These are phyloP conservation scores for Hoplias malabaricus DNA, from an alignment of 2,113 vertebrate species.

Conservation along the genomic window DNA sequence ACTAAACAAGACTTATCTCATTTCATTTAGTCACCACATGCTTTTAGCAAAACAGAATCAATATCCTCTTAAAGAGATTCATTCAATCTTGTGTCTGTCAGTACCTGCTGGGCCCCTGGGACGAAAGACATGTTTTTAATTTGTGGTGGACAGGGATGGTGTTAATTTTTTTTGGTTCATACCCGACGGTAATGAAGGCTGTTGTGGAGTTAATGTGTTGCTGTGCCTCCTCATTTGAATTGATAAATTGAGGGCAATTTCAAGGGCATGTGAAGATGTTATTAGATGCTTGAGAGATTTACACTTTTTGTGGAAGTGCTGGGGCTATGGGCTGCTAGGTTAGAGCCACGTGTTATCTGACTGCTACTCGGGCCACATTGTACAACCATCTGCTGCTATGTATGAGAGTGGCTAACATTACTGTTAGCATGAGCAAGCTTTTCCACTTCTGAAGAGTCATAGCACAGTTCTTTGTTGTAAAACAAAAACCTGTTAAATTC, in stretches of 20 bases:
- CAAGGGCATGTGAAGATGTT: conserved; percentile 54
- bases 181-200: neutral
- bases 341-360: conserved; percentile 36
- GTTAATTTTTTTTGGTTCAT: conserved; percentile 5
- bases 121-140: conserved; percentile 28
- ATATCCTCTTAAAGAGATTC: conserved; percentile 9
- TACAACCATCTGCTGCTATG: neutral
- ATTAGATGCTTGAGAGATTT: conserved; percentile 57
- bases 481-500: too few relatives aligned
- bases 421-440: neutral
- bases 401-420: neutral
- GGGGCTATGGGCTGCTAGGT: conserved; percentile 49
- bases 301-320: conserved; percentile 33
- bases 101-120: conserved; percentile 9
- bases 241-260: conserved; percentile 56
- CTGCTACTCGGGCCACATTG: neutral
- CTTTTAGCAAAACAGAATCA: conserved; percentile 33
- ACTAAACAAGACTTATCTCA: conserved; percentile 28
- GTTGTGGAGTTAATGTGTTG: conserved; percentile 14
- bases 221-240: conserved; percentile 57
- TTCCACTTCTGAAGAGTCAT: neutral
- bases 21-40: conserved; percentile 15
- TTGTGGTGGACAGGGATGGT: neutral
- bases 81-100: neutral
- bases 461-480: too few relatives aligned